Conservation (phyloP, 2,888 invertebrate genomes). For the Pediacus dermestoides region DNA sequence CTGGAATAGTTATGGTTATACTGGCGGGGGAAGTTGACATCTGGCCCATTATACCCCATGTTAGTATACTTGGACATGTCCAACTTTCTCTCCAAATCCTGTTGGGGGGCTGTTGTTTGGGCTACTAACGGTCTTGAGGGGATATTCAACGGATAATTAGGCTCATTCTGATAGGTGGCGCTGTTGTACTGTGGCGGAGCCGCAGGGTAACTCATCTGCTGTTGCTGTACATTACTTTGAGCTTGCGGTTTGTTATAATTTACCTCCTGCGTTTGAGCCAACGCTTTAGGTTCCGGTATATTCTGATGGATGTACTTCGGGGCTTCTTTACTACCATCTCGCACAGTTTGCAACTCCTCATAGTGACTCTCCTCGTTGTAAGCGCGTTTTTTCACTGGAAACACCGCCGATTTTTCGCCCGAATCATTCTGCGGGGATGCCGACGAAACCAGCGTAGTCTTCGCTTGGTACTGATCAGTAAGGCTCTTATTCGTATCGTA, state of each 20-base stretch:
- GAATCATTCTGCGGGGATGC: conserved; percentile 32
- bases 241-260: not conserved
- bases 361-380: conserved; percentile 52
- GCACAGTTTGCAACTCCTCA: conserved; percentile 6
- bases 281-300: conserved; percentile 40
- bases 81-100: conserved; percentile 35
- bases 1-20: conserved; percentile 24
- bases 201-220: conserved; percentile 9
- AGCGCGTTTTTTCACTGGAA: conserved; percentile 63
- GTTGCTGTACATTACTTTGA: not conserved
- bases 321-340: conserved; percentile 21
- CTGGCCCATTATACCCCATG: conserved; percentile 45
- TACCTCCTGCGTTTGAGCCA: conserved; percentile 17
- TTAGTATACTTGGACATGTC: conserved; percentile 47
- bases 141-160: conserved; percentile 39
- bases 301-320: conserved; percentile 40
- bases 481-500: conserved; percentile 60
- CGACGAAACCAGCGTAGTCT: conserved; percentile 43
- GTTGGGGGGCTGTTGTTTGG: conserved; percentile 26
- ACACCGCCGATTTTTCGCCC: conserved; percentile 49
- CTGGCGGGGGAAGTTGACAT: conserved; percentile 38
- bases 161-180: conserved; percentile 29
- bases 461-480: conserved; percentile 48
- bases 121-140: conserved; percentile 29
- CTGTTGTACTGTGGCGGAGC: conserved; percentile 17